Evolutionary conservation across 2,888 invertebrate species (phyloP).

Genomic region (Luffia ferchaultella): DNA sequence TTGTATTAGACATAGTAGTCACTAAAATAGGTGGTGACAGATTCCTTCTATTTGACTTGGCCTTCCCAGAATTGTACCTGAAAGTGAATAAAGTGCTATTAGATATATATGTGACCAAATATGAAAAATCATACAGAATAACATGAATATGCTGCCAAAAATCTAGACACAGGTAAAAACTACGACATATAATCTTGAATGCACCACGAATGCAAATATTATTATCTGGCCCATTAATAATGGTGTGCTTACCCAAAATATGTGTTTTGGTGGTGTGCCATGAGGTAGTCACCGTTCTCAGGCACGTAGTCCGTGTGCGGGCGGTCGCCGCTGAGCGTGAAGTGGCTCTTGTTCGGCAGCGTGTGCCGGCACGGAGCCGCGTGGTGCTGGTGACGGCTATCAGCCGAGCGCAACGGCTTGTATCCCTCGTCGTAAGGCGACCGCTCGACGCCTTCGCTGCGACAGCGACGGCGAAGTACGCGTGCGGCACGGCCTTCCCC

Average conservation of each 20-base stretch:
- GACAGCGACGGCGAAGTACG: constrained; percentile 54
- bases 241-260: constrained; percentile 42
- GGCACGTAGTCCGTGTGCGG: constrained; percentile 46
- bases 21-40: constrained; percentile 40
- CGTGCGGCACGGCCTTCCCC: constrained; percentile 39
- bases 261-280: constrained; percentile 43
- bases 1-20: constrained; percentile 38
- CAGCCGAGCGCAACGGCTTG: constrained; percentile 36
- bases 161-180: no score
- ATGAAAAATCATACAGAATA: no score
- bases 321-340: constrained; percentile 41
- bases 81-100: constrained; percentile 11
- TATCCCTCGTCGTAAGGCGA: constrained; percentile 42
- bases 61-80: constrained; percentile 43
- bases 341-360: constrained; percentile 41
- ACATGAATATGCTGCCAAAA: no score
- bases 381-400: no score
- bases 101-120: no score
- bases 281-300: constrained; percentile 53
- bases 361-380: constrained; percentile 30
- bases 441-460: constrained; percentile 57
- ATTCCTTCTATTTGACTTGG: constrained; percentile 42
- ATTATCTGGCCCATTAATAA: no score
- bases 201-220: no score
- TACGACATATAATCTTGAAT: no score